Conservation (phyloP, 1,140 invertebrate genomes). For the Gonatopus flavifemur region DNA sequence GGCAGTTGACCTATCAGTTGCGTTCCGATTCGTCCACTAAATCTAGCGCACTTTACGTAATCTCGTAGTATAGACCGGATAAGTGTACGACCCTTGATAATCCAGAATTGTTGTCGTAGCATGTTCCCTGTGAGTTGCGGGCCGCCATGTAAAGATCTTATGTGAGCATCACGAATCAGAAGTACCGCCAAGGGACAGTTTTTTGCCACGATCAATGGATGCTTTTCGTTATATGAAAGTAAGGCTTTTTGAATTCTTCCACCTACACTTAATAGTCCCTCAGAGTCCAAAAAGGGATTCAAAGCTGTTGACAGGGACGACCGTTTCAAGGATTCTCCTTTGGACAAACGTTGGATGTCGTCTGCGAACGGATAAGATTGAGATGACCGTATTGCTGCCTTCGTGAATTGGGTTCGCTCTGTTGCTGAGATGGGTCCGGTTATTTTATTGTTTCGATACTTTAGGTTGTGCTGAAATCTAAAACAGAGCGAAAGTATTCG, state of each 20-base stretch:
- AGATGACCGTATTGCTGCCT: not conserved
- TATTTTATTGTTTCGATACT: not conserved
- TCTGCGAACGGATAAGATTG: not conserved
- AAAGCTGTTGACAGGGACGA: slow-evolving; percentile 8
- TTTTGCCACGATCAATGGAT: slow-evolving; percentile 49
- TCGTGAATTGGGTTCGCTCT: not conserved
- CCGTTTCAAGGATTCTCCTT: not conserved
- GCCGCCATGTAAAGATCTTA: slow-evolving; percentile 29
- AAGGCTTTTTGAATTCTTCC: slow-evolving; percentile 35
- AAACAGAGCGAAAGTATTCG: not conserved
- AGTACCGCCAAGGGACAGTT: slow-evolving; percentile 30
- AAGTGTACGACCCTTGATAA: not conserved
- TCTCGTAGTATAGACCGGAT: not conserved
- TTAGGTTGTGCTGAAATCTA: not conserved
- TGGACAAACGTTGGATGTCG: not conserved
- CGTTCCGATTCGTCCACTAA: not conserved
- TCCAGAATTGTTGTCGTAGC: not conserved
- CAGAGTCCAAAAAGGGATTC: slow-evolving; percentile 39
- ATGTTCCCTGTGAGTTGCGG: slow-evolving; percentile 16
- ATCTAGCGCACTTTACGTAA: not conserved
- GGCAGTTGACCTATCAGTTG: slow-evolving; percentile 9
- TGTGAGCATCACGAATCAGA: slow-evolving; percentile 34
- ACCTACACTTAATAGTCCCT: slow-evolving; percentile 43
- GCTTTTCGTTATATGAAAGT: slow-evolving; percentile 37
- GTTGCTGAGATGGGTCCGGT: not conserved